phyloP scores from a whole-genome alignment of 30 jellyfish, hydroid and myxozoan genomes.

The Pelagia noctiluca region DNA sequence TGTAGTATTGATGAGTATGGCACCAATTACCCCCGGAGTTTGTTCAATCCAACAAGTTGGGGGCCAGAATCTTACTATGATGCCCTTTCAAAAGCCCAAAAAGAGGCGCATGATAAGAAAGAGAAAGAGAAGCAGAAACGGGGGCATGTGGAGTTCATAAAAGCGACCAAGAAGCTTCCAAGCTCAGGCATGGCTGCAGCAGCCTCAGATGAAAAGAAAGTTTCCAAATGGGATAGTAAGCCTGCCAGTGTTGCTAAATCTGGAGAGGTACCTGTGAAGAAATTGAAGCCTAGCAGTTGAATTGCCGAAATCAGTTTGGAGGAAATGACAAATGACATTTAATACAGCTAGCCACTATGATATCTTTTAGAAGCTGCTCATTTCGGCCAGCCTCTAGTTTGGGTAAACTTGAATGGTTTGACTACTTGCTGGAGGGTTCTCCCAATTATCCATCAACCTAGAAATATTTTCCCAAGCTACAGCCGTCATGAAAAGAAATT shows the following conservation, averaged over 20 bases:
- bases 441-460: too few species aligned
- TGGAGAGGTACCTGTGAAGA: slow-evolving; percentile 48
- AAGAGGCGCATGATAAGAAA: slow-evolving; percentile 90
- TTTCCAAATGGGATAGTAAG: slow-evolving; percentile 83
- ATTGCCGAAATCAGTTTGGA: too few species aligned
- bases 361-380: too few species aligned
- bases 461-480: too few species aligned
- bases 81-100: slow-evolving; percentile 89
- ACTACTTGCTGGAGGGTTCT: too few species aligned
- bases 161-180: slow-evolving; percentile 69
- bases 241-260: slow-evolving; percentile 20
- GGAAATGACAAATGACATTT: too few species aligned
- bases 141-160: slow-evolving; percentile 90
- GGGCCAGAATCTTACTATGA: slow-evolving; percentile 89
- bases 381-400: too few species aligned
- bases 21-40: slow-evolving; percentile 87
- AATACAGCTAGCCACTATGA: too few species aligned
- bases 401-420: too few species aligned
- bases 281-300: slow-evolving; percentile 30
- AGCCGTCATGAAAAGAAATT: too few species aligned
- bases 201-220: slow-evolving; percentile 61
- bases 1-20: slow-evolving; percentile 94
- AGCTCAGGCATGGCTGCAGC: slow-evolving; percentile 46
- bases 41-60: slow-evolving; percentile 93
- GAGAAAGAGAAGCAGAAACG: slow-evolving; percentile 85